A percentile compares a stretch with the other conserved stretches of the same genome.
Evolutionary conservation across 2,113 vertebrate species (phyloP).

Genomic region (Myotis davidii): DNA sequence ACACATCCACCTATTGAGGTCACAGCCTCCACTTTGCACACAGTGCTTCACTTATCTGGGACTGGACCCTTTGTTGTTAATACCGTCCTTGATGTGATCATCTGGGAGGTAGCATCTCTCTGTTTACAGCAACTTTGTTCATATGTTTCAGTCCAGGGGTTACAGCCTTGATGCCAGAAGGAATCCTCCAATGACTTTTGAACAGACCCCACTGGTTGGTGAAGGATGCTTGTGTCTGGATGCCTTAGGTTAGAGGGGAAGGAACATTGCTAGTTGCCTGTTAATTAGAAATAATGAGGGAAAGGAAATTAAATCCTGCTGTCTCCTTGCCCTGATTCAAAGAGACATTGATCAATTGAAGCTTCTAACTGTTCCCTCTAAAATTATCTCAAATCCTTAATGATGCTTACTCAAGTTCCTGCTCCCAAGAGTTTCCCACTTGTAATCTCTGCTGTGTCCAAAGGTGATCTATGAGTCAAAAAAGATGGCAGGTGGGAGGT

Average conservation of each 20-base stretch:
- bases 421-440: neutral
- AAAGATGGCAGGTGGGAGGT: neutral
- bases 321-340: conserved; percentile 30
- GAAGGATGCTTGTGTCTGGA: neutral
- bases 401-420: conserved; percentile 9
- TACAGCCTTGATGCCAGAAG: neutral
- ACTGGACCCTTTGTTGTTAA: neutral
- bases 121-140: neutral
- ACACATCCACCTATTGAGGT: neutral
- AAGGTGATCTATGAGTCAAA: conserved; percentile 21
- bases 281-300: conserved; percentile 66
- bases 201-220: neutral
- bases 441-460: neutral
- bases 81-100: neutral
- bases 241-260: neutral
- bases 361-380: conserved; percentile 39
- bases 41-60: neutral
- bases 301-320: conserved; percentile 57
- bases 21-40: neutral
- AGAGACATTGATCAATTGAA: conserved; percentile 58
- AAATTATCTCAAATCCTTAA: conserved; percentile 43
- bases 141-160: neutral
- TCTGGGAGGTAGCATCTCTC: neutral
- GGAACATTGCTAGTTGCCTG: neutral
- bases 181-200: neutral